Conservation (phyloP, 2,888 invertebrate genomes). For the Galerucella pusilla region DNA sequence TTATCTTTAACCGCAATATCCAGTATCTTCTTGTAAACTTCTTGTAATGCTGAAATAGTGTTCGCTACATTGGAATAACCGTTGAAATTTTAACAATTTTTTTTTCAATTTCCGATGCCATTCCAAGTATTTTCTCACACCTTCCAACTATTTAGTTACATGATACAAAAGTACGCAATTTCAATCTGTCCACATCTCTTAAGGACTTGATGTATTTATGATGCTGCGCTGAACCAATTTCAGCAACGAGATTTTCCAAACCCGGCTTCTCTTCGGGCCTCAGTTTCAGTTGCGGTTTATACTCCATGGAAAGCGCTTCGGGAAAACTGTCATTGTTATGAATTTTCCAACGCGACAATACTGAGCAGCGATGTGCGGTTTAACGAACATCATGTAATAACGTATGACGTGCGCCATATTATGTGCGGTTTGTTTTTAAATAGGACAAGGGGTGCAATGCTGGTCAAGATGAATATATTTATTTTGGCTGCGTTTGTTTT, state of each 20-base stretch:
- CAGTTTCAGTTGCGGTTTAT: constrained; percentile 34
- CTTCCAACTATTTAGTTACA: constrained; percentile 16
- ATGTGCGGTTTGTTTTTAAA: constrained; percentile 17
- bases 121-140: too few species aligned
- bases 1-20: too few species aligned
- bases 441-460: constrained; percentile 1
- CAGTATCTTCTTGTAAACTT: too few species aligned
- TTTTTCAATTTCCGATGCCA: too few species aligned
- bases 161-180: constrained; percentile 36
- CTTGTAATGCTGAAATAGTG: too few species aligned
- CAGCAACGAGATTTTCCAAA: constrained; percentile 37
- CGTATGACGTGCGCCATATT: constrained; percentile 11
- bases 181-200: constrained; percentile 38
- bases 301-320: constrained; percentile 31
- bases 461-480: constrained; percentile 14
- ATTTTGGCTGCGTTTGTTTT: constrained; percentile 19
- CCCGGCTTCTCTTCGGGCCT: constrained; percentile 31
- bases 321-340: constrained; percentile 14
- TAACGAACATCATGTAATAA: constrained; percentile 11
- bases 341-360: constrained; percentile 12
- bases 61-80: too few species aligned
- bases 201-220: constrained; percentile 38
- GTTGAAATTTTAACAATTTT: too few species aligned
- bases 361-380: constrained; percentile 23
- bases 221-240: constrained; percentile 40